A percentile compares a stretch with the other conserved stretches of the same genome.
Conservation (phyloP, 2,888 invertebrate genomes). For the Mesorhabditis spiculigera region DNA sequence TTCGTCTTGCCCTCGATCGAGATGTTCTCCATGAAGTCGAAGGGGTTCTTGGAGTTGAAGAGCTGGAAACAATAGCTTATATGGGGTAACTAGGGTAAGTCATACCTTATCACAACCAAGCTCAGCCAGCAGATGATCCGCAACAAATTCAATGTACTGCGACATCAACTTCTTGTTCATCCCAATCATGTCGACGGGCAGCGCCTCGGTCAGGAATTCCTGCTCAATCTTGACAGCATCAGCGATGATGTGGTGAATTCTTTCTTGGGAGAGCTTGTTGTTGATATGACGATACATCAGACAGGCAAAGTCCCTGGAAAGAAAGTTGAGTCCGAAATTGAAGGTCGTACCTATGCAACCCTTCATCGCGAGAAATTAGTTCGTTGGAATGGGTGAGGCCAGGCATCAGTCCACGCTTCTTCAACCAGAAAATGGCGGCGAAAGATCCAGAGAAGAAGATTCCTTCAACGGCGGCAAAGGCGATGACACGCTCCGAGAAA, state of each 20-base stretch:
- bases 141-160: slow-evolving; percentile 96
- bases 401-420: slow-evolving; percentile 96
- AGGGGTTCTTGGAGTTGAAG: slow-evolving; percentile 80
- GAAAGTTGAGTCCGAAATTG: background rate
- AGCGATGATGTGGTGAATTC: slow-evolving; percentile 77
- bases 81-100: too few relatives aligned
- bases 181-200: slow-evolving; percentile 88
- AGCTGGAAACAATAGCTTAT: slow-evolving; percentile 24
- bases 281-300: slow-evolving; percentile 87
- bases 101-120: slow-evolving; percentile 79
- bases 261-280: slow-evolving; percentile 76
- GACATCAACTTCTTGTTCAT: slow-evolving; percentile 97
- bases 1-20: slow-evolving; percentile 99
- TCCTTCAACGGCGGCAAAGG: slow-evolving; percentile 95
- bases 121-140: slow-evolving; percentile 85
- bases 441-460: slow-evolving; percentile 96
- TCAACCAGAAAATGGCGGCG: slow-evolving; percentile 97
- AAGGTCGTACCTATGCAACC: slow-evolving; percentile 75
- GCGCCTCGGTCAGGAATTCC: slow-evolving; percentile 91
- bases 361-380: slow-evolving; percentile 73
- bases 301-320: slow-evolving; percentile 81
- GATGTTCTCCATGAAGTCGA: slow-evolving; percentile 98
- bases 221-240: slow-evolving; percentile 89
- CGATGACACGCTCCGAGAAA: slow-evolving; percentile 89
- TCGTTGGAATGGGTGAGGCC: slow-evolving; percentile 98